These are phyloP conservation scores for Anoplolepis gracilipes DNA, from an alignment of 1,140 invertebrate species.

Conservation along the genomic window DNA sequence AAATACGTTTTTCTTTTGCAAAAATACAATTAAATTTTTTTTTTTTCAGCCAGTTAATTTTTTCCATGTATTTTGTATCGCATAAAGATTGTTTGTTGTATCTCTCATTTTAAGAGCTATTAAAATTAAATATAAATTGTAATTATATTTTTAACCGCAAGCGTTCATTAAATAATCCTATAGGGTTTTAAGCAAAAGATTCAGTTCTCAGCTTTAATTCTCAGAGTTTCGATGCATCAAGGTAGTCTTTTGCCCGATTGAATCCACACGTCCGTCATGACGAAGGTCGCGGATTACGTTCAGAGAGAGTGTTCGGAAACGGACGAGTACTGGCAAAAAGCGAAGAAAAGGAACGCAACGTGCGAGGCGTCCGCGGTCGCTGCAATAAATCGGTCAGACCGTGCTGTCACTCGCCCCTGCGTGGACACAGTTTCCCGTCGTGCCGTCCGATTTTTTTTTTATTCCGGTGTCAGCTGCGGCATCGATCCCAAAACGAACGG, in stretches of 20 bases:
- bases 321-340: slow-evolving; percentile 52
- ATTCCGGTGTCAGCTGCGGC: slow-evolving; percentile 68
- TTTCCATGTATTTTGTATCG: background rate
- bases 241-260: slow-evolving; percentile 32
- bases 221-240: slow-evolving; percentile 41
- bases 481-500: slow-evolving; percentile 74
- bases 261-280: slow-evolving; percentile 61
- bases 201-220: slow-evolving; percentile 44
- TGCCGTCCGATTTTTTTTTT: slow-evolving; percentile 68
- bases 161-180: background rate
- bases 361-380: slow-evolving; percentile 56
- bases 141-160: background rate
- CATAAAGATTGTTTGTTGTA: background rate
- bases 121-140: background rate
- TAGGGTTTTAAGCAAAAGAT: background rate
- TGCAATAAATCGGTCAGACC: slow-evolving; percentile 75
- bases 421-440: slow-evolving; percentile 67
- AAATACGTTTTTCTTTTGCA: background rate
- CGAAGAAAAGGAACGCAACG: slow-evolving; percentile 67
- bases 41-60: background rate
- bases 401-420: slow-evolving; percentile 35
- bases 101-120: background rate
- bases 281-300: slow-evolving; percentile 73
- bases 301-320: slow-evolving; percentile 26
- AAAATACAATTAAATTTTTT: background rate